These are phyloP conservation scores for Heliconius nattereri DNA, from an alignment of 1,140 invertebrate genomes.

Conservation along the genomic window DNA sequence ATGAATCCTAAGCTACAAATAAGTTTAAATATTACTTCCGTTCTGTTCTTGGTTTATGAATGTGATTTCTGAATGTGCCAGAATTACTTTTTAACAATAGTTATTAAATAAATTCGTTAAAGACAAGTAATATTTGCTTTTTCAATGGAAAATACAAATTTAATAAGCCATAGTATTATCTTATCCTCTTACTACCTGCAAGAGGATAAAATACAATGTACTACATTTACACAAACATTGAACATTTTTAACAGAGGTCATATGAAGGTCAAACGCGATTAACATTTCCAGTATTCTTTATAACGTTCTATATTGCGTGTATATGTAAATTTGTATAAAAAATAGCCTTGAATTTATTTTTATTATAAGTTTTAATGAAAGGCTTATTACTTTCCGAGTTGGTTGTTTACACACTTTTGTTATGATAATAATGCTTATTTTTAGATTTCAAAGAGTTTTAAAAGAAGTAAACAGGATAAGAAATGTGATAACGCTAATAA, in stretches of 20 bases:
- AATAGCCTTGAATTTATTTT: neutral
- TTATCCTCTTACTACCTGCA: neutral
- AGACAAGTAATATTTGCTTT: neutral
- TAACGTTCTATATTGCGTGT: neutral
- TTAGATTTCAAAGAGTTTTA: neutral
- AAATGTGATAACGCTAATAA: conserved; percentile 4
- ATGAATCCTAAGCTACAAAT: too few species aligned
- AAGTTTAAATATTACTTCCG: too few species aligned
- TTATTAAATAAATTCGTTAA: neutral
- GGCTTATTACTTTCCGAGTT: neutral
- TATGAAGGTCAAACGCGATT: neutral
- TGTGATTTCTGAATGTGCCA: too few species aligned
- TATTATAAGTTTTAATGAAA: neutral
- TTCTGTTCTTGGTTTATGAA: too few species aligned
- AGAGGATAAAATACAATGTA: neutral
- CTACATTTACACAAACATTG: neutral
- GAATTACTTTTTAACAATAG: too few species aligned
- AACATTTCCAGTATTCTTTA: neutral
- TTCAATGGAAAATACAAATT: neutral
- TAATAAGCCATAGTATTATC: neutral
- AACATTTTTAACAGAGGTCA: neutral
- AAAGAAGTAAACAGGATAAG: neutral
- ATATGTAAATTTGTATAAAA: neutral
- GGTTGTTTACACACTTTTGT: neutral
- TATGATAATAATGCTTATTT: neutral